Conservation (phyloP, 2,113 vertebrate genomes). For the Oryctolagus cuniculus region mOryCun1.1 NC_091440.1:119057001-119057500, state of each 20-base stretch:
- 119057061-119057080: neutral
- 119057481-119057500: slow-evolving; percentile 41
- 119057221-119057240: neutral
- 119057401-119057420: neutral
- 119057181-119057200: neutral
- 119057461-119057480: slow-evolving; percentile 89
- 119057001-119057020: neutral
- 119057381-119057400: neutral
- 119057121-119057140: neutral
- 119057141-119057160: neutral
- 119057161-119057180: neutral
- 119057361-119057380: neutral
- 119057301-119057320: neutral
- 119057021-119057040: neutral
- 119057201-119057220: neutral
- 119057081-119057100: neutral
- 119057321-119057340: neutral
- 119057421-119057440: neutral
- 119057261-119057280: neutral
- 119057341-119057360: neutral
- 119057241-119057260: neutral
- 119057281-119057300: neutral
- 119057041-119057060: slow-evolving; percentile 34
- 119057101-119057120: neutral
- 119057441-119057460: slow-evolving; percentile 95